These are phyloP conservation scores for Alcedo atthis DNA, from an alignment of 2,797 vertebrate genomes.

Conservation along the genomic window DNA sequence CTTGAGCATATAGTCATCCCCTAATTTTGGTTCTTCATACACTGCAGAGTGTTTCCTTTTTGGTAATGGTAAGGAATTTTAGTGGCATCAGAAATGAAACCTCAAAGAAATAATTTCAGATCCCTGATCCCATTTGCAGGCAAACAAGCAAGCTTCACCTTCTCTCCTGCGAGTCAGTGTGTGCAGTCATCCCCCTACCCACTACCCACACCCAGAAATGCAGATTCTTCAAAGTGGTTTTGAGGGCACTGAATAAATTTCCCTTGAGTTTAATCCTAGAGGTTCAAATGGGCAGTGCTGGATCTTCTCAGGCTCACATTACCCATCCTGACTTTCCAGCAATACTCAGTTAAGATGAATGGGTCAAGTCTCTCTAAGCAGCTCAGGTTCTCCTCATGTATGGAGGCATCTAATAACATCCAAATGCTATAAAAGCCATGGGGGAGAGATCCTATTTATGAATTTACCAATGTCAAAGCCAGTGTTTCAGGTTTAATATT, in stretches of 20 bases:
- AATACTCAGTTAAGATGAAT: background rate
- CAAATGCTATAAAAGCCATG: background rate
- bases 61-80: background rate
- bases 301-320: background rate
- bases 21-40: background rate
- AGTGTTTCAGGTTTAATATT: background rate
- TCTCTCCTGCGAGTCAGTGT: background rate
- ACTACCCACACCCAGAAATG: background rate
- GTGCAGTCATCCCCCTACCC: background rate
- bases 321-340: background rate
- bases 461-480: background rate
- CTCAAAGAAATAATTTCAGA: background rate
- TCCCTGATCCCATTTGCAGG: background rate
- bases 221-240: background rate
- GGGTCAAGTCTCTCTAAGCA: background rate
- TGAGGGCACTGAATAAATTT: background rate
- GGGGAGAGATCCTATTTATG: background rate
- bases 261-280: background rate
- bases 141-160: background rate
- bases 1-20: background rate
- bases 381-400: background rate
- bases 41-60: background rate
- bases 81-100: background rate
- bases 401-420: background rate
- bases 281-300: background rate